Conservation (phyloP, 2,113 vertebrate species). For the Lates calcarifer region DNA sequence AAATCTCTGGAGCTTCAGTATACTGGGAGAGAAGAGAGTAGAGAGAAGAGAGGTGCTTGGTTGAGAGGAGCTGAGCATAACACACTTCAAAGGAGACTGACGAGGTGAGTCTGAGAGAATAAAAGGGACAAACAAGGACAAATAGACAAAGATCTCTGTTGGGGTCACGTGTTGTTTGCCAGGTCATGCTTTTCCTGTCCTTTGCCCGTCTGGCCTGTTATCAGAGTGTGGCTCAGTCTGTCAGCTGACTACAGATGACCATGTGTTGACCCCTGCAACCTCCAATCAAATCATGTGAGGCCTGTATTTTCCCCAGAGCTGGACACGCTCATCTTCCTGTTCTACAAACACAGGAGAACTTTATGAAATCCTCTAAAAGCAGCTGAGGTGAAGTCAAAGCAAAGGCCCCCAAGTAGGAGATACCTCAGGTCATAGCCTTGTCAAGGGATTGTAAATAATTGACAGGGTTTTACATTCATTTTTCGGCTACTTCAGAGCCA, state of each 20-base stretch:
- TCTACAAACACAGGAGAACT: neutral
- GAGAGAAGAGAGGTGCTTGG: neutral
- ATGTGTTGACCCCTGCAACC: constrained; percentile 64
- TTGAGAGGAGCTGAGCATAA: neutral
- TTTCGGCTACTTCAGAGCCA: neutral
- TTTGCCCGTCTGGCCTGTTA: constrained; percentile 81
- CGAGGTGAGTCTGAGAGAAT: constrained; percentile 5
- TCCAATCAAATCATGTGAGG: constrained; percentile 62
- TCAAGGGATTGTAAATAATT: constrained; percentile 47
- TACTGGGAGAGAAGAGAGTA: neutral
- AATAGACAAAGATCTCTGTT: constrained; percentile 55
- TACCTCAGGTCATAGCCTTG: constrained; percentile 31
- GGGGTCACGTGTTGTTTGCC: constrained; percentile 73
- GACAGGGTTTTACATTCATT: constrained; percentile 33
- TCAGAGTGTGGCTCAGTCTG: constrained; percentile 50
- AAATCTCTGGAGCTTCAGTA: neutral
- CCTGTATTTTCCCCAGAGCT: constrained; percentile 25
- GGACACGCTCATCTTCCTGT: constrained; percentile 20
- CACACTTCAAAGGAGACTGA: constrained; percentile 15
- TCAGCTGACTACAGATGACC: constrained; percentile 76
- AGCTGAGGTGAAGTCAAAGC: constrained; percentile 11
- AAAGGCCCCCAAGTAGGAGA: neutral
- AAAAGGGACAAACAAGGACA: constrained; percentile 37
- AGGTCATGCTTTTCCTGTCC: constrained; percentile 71
- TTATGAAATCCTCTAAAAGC: neutral